Base-by-base conservation (phyloP, 2,797 vertebrate genomes). In the Pipistrellus pipistrellus region DNA sequence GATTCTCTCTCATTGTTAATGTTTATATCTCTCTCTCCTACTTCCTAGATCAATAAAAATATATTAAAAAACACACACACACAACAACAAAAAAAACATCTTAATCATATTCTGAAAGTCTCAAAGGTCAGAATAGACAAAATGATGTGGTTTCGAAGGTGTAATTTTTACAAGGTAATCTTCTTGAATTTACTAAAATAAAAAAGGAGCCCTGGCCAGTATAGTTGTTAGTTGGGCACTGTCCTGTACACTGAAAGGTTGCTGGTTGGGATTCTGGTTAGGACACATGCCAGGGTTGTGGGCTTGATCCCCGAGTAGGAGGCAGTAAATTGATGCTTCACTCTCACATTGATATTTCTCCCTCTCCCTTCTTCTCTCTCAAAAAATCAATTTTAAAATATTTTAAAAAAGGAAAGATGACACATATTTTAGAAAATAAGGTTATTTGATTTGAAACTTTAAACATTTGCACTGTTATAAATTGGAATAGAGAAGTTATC, bases 51-150 rank as follows among this genome's bases (percentile, higher is more conserved):
- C 51, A 53, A 53, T 53, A 18, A 53, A 53, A 53, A 53, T 53
- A 53, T 53, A 53, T 53, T 53, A 15, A 51, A 51, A 51, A 51
- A 51, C 4, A 51, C 48, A 17, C 46, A 48, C 10, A 48, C 46
- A 48, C 46, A 48, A 48, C 17, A 18, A 17, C n/a, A n/a, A n/a
- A 51, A 53, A 53, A 53, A 53, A 53, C 5, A 69, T 46, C 46
- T 73, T 76, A 92, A 86, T 48, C 18, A 78, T 13, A 88, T 69
- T 87, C 20, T 25, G 51, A 73, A 93, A 41, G 17, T 85, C 17
- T 88, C 21, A 88, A 88, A 93, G 55, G 12, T 91, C 71, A 84
- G 25, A 92, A 81, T 4, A 88, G 27, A 86, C 10, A 95, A 32
- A 44, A 77, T 32, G 18, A 68, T 35, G 1, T 83, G 30, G 18